Percentiles rank a stretch among this genome's conserved stretches.
Evolutionary conservation across 2,113 vertebrate genomes (phyloP).

Genomic region (Amphiprion ocellaris): DNA sequence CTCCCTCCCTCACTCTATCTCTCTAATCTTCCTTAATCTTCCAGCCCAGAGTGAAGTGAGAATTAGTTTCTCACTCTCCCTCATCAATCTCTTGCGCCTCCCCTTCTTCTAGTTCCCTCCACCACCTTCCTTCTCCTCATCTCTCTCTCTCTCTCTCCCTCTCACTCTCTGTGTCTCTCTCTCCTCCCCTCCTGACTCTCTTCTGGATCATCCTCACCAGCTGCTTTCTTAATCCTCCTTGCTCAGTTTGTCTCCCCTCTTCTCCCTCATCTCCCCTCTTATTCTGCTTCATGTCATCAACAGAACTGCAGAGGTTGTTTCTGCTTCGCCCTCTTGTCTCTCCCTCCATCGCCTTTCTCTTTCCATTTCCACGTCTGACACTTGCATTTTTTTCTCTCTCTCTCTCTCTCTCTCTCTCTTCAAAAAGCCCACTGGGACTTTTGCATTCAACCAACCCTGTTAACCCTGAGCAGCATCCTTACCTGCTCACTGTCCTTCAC

Average conservation of each 20-base stretch:
- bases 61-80: slow-evolving; percentile 86
- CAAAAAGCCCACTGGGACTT: slow-evolving; percentile 44
- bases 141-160: not conserved
- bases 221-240: slow-evolving; percentile 75
- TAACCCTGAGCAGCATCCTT: slow-evolving; percentile 59
- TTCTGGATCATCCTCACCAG: slow-evolving; percentile 68
- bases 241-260: slow-evolving; percentile 62
- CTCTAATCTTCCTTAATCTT: slow-evolving; percentile 87
- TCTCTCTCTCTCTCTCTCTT: slow-evolving; percentile 6
- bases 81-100: slow-evolving; percentile 83
- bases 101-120: slow-evolving; percentile 52
- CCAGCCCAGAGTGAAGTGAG: slow-evolving; percentile 85
- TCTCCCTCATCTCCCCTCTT: slow-evolving; percentile 39
- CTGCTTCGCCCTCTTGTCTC: slow-evolving; percentile 32
- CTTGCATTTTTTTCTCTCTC: not conserved
- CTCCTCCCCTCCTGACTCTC: slow-evolving; percentile 8
- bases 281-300: slow-evolving; percentile 60
- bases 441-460: slow-evolving; percentile 41
- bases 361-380: slow-evolving; percentile 48
- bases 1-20: slow-evolving; percentile 73
- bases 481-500: slow-evolving; percentile 8
- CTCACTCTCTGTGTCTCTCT: not conserved
- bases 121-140: slow-evolving; percentile 38
- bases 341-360: slow-evolving; percentile 24
- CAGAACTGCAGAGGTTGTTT: slow-evolving; percentile 69